phyloP scores from a whole-genome alignment of 2,113 vertebrate genomes.

The Corythoichthys haematopterus region DNA sequence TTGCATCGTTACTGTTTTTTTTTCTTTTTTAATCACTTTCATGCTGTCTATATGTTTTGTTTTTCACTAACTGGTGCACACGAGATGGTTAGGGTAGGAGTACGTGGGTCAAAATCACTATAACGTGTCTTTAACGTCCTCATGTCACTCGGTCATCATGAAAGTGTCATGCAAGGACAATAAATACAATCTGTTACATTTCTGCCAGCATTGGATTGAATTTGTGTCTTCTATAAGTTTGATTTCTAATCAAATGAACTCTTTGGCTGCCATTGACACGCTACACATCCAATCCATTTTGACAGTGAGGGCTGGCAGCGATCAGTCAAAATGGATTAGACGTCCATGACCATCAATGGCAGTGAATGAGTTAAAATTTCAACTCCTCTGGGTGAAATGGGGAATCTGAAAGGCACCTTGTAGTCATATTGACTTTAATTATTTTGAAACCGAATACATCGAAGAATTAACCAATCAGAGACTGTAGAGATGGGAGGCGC shows the following conservation, averaged over 20 bases:
- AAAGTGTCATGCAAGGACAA: background rate
- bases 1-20: constrained; percentile 19
- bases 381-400: background rate
- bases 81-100: background rate
- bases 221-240: no score
- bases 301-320: no score
- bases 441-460: no score
- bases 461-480: no score
- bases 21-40: background rate
- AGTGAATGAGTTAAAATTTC: background rate
- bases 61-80: background rate
- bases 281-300: no score
- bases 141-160: background rate
- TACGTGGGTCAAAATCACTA: background rate
- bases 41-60: constrained; percentile 13
- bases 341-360: no score
- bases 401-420: background rate
- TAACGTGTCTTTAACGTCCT: background rate
- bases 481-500: no score
- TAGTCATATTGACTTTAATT: background rate
- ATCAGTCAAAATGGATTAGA: no score
- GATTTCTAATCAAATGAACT: no score
- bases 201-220: no score
- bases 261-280: no score
- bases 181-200: no score